Evolutionary conservation across 2,888 invertebrate species (phyloP), one percentile per base, ranked within the genome.

Genomic region (Hydropsyche betteni): DNA sequence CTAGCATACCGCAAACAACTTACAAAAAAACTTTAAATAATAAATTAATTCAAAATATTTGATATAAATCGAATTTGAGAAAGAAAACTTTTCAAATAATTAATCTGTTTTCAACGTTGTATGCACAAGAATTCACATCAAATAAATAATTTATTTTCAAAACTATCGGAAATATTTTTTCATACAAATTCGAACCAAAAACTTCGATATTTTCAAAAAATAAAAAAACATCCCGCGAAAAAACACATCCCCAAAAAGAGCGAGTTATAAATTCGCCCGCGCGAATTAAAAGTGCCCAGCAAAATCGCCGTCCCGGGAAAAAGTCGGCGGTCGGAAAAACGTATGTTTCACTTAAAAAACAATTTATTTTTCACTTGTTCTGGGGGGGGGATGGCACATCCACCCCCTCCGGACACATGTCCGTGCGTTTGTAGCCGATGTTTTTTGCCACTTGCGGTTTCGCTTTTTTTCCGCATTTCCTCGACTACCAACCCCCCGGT

Each of bases 291-390:
- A 78, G 71, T 76, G 70, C 38, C 69, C 51, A 33, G 44, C 24
- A 64, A 74, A 51, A 58, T 44, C 44, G 44, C 44, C 44, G 44
- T 16, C 34, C 69, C 50, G 58, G 68, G 75, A 70, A 70, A 44
- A 69, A 69, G 69, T 58, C 69, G 75, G 75, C 53, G 76, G 76
- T 68, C 34, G 61, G 76, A 73, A 73, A 74, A 74, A 74, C 76
- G 74, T 74, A 77, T 77, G 79, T 77, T 79, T 79, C 79, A 77
- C 77, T 79, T 79, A 76, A 77, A 77, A 77, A 79, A 77, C 79
- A 77, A 79, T 79, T 79, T 77, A 76, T 79, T 77, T 79, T 77
- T 77, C 72, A 72, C 58, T 72, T 58, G 72, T 72, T 72, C 33
- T 44, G 50, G 70, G 52, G 70, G 51, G 38, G 16, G 33, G 50